phyloP scores from a whole-genome alignment of 2,888 invertebrate genomes.

The Parnassius orleans region DNA sequence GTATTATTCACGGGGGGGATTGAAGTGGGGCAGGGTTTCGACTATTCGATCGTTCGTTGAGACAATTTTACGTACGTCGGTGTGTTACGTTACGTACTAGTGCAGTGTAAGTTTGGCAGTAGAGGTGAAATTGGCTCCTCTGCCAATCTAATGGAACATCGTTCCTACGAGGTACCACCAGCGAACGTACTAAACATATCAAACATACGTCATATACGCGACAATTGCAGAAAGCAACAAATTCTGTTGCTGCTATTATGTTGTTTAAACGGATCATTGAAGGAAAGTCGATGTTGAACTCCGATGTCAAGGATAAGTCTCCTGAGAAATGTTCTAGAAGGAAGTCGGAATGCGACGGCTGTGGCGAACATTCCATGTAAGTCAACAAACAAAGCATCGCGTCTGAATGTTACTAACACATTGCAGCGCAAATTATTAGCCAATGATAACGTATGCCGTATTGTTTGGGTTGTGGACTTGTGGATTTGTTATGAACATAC shows the following conservation, averaged over 20 bases:
- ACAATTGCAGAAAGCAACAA: conserved; percentile 74
- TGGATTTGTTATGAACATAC: too few species aligned
- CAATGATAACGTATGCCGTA: not conserved
- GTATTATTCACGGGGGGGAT: conserved; percentile 37
- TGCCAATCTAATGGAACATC: conserved; percentile 80
- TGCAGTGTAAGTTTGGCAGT: conserved; percentile 65
- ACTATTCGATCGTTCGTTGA: conserved; percentile 48
- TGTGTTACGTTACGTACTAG: conserved; percentile 25
- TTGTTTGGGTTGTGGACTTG: not conserved
- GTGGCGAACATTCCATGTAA: conserved; percentile 74
- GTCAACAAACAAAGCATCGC: conserved; percentile 37
- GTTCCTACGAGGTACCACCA: conserved; percentile 62
- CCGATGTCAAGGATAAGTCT: conserved; percentile 53
- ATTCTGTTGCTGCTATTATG: conserved; percentile 76
- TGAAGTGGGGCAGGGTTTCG: conserved; percentile 40
- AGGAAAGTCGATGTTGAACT: conserved; percentile 79
- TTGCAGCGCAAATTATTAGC: not conserved
- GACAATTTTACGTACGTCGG: conserved; percentile 34
- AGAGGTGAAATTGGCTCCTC: conserved; percentile 66
- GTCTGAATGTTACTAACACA: not conserved
- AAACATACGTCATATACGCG: conserved; percentile 72
- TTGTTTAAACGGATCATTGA: conserved; percentile 81
- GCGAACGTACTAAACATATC: conserved; percentile 63
- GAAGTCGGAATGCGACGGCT: conserved; percentile 72
- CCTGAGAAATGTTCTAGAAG: conserved; percentile 74